Percentiles rank a stretch among this genome's conserved stretches.
These are phyloP conservation scores for Dysmachus trigonus DNA, from an alignment of 2,888 invertebrate species.

Conservation along the genomic window DNA sequence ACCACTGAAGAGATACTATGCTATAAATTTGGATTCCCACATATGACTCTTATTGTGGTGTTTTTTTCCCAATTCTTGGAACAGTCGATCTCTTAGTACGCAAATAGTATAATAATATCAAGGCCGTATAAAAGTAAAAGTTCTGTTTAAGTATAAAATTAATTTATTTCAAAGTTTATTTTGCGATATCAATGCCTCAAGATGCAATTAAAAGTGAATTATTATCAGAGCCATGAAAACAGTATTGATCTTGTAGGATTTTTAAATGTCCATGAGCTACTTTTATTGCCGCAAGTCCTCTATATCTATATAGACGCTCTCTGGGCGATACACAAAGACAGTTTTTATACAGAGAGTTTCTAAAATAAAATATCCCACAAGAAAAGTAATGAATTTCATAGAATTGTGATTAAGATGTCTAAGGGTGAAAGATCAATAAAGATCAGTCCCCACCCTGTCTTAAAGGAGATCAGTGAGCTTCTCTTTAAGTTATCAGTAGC, in stretches of 20 bases:
- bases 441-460: background rate
- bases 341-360: background rate
- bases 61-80: background rate
- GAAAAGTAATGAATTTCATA: constrained; percentile 15
- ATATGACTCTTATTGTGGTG: background rate
- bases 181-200: background rate
- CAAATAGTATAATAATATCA: background rate
- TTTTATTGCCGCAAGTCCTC: background rate
- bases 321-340: background rate
- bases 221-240: background rate
- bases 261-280: constrained; percentile 14
- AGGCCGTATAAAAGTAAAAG: background rate
- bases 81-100: background rate
- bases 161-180: background rate
- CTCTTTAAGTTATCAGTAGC: background rate
- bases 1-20: background rate
- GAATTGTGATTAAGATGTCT: constrained; percentile 30
- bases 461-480: background rate
- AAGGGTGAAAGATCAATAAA: constrained; percentile 14
- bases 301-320: background rate
- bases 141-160: background rate
- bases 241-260: background rate
- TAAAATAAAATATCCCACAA: background rate
- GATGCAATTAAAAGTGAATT: background rate
- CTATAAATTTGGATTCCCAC: background rate